Evolutionary conservation across 2,797 vertebrate genomes (phyloP).

Genomic region (Clarias fuscus): DNA sequence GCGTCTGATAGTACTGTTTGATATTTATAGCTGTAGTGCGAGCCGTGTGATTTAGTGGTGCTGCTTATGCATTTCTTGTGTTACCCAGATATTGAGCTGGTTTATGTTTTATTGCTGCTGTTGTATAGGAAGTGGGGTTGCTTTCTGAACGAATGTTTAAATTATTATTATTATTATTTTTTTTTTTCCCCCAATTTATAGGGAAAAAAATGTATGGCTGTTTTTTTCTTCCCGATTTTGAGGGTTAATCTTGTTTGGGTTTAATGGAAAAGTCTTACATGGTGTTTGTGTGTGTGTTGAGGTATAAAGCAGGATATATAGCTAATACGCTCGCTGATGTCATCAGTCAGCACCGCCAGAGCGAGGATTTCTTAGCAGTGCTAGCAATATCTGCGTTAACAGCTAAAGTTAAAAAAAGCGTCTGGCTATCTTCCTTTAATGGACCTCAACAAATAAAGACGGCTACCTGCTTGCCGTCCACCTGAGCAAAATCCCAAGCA

Average conservation of each 20-base stretch:
- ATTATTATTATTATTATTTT: too few species aligned
- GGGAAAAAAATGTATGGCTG: neutral
- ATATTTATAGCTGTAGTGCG: slow-evolving; percentile 26
- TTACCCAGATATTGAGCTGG: neutral
- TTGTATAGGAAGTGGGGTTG: neutral
- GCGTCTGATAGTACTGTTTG: slow-evolving; percentile 6
- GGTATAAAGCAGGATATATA: too few species aligned
- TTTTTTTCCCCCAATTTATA: neutral
- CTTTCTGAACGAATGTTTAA: neutral
- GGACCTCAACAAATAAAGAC: too few species aligned
- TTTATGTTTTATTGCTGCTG: neutral
- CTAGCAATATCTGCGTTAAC: too few species aligned
- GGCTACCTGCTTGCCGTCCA: too few species aligned
- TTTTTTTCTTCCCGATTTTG: neutral
- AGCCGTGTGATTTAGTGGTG: neutral
- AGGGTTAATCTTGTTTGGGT: neutral
- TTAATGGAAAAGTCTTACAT: neutral
- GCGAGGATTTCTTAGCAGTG: too few species aligned
- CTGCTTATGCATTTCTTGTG: neutral
- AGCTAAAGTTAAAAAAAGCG: too few species aligned
- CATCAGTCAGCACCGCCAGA: too few species aligned
- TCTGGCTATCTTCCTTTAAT: too few species aligned
- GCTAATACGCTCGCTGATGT: too few species aligned
- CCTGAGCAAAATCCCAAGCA: too few species aligned
- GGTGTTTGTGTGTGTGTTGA: neutral